Base-by-base conservation (phyloP, 1,140 invertebrate genomes). In the Drosophila yakuba region DNA sequence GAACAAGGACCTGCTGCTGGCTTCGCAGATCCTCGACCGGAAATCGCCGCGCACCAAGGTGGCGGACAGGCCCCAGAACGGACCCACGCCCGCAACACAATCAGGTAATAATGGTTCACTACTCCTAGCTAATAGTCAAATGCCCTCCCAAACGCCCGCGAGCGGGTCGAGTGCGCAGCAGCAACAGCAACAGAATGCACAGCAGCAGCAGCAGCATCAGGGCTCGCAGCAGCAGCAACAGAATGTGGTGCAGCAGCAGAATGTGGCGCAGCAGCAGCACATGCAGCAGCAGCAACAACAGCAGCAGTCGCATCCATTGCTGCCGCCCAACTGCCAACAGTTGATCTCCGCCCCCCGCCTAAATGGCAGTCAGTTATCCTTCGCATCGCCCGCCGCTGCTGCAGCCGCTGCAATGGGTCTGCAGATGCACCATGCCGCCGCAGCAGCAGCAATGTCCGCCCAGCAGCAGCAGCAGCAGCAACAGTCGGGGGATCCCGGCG, bases 41-140 rank as follows among this genome's bases (percentile, higher is more conserved):
- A 97, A 97, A 92, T 97, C 96, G 15, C 96, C 96, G 17, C 94
- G 96, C 55, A 95, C 96, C 86, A 95, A 97, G 94, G 94, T 96
- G 58, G 95, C 96, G 51, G 96, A 96, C 58, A 96, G 97, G 80
- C 89, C 91, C 56, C 84, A 84, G 44, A 88, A 80, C 45, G 80
- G 74, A 35, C 43, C 77, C 36, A 61, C 83, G 60, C 93, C 89
- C 90, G 93, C 92, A 92, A 94, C 93, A 80, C 93, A 94, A 93
- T 92, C 94, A 94, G 94, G 94, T 94, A 94, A 94, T 91, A 92
- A 92, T 93, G 90, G 83, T 85, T 90, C 90, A 82, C 78, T 91
- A 78, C 90, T 91, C 61, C 84, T 91, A 91, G 86, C 93, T 93
- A 92, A 92, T 80, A 88, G 76, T 86, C 78, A 78, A 80, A 88